phyloP scores from a whole-genome alignment of 2,888 invertebrate genomes.

The Erebia ligea region DNA sequence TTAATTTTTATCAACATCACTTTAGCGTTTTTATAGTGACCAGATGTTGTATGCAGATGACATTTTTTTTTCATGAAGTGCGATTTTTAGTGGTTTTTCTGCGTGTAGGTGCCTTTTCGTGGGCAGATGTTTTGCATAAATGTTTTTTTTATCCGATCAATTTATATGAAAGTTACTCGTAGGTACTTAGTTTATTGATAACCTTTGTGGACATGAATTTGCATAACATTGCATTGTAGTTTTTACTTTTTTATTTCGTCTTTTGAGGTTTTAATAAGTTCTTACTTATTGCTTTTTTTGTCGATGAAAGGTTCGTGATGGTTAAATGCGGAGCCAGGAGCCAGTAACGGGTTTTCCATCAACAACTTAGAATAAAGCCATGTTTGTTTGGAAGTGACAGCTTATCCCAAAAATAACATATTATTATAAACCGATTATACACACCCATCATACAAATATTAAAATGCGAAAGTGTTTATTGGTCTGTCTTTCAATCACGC shows the following conservation, averaged over 20 bases:
- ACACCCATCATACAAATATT: too few relatives aligned
- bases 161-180: slow-evolving; percentile 24
- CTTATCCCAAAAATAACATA: too few relatives aligned
- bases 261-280: not conserved
- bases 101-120: slow-evolving; percentile 64
- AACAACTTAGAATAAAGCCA: too few relatives aligned
- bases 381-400: too few relatives aligned
- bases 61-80: slow-evolving; percentile 70
- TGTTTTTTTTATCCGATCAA: slow-evolving; percentile 24
- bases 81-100: slow-evolving; percentile 78
- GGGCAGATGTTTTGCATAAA: slow-evolving; percentile 74
- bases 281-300: not conserved
- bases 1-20: slow-evolving; percentile 54
- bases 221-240: not conserved
- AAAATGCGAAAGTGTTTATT: too few relatives aligned
- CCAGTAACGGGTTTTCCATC: too few relatives aligned
- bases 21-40: slow-evolving; percentile 68
- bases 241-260: not conserved
- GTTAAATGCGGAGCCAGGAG: too few relatives aligned
- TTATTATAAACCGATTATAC: too few relatives aligned
- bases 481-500: too few relatives aligned
- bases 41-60: slow-evolving; percentile 83
- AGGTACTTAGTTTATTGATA: slow-evolving; percentile 29
- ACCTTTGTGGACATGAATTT: slow-evolving; percentile 5
- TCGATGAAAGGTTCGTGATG: too few relatives aligned